Conservation (phyloP, 2,888 invertebrate species). For the Caenorhabditis sp. region DNA sequence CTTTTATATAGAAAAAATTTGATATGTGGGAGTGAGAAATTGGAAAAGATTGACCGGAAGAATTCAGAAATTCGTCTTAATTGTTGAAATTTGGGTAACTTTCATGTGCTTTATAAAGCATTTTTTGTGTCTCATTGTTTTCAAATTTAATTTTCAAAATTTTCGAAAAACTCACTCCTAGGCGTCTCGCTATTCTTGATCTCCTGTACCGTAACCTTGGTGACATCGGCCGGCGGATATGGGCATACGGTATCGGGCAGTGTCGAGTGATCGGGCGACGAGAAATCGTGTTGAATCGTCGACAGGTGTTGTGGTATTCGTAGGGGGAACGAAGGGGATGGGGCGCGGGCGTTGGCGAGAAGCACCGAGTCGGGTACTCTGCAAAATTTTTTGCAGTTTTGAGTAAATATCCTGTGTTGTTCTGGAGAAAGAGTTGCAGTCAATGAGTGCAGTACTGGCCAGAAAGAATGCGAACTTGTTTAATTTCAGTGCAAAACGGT, state of each 20-base stretch:
- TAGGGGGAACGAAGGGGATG: conserved; percentile 81
- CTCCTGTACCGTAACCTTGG: conserved; percentile 83
- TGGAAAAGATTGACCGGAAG: too few species aligned
- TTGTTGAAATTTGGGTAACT: too few species aligned
- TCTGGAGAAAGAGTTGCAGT: too few species aligned
- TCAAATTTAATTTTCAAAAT: background rate
- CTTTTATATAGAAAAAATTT: background rate
- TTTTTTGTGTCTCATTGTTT: background rate
- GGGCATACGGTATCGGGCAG: conserved; percentile 79
- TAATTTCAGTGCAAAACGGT: too few species aligned
- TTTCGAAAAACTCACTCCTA: conserved; percentile 77
- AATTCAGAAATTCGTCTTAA: too few species aligned
- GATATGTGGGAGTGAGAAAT: background rate
- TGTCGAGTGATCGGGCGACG: conserved; percentile 69
- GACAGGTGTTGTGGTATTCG: conserved; percentile 80
- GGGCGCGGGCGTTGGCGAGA: conserved; percentile 71
- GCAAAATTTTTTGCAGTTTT: conserved; percentile 27
- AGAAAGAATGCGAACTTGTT: too few species aligned
- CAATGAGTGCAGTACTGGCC: too few species aligned
- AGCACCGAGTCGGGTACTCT: conserved; percentile 69
- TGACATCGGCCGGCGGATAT: conserved; percentile 83
- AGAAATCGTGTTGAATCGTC: conserved; percentile 81
- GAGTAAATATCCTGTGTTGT: background rate
- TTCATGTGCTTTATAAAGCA: too few species aligned
- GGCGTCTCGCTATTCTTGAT: conserved; percentile 81